A percentile compares a stretch with the other conserved stretches of the same genome.
Conservation (phyloP, 2,113 vertebrate species). For the Mustelus asterias region DNA sequence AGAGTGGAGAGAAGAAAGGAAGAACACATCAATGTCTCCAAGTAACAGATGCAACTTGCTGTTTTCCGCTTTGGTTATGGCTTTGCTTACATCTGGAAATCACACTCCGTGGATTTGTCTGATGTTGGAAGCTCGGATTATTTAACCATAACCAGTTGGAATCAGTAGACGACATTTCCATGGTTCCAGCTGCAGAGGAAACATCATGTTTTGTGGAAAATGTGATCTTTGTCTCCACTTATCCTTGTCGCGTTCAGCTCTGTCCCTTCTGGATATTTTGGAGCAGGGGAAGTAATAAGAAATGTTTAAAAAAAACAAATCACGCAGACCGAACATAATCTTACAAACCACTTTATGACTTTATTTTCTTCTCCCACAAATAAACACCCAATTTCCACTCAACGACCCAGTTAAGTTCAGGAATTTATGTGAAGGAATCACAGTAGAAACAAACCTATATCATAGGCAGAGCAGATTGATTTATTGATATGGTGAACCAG, state of each 20-base stretch:
- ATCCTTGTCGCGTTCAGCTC: too few relatives aligned
- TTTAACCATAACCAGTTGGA: background rate
- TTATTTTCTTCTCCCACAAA: background rate
- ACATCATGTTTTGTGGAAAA: background rate
- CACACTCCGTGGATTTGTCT: background rate
- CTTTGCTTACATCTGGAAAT: background rate
- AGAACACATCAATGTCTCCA: background rate
- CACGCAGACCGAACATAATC: background rate
- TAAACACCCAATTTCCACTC: background rate
- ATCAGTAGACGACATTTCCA: background rate
- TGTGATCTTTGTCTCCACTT: background rate
- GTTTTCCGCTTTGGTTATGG: background rate
- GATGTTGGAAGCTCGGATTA: conserved; percentile 3
- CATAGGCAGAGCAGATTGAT: background rate
- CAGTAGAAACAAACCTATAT: background rate
- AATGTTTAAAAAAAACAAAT: background rate
- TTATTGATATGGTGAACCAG: background rate
- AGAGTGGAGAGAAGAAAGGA: background rate
- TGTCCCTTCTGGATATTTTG: background rate
- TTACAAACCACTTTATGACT: background rate
- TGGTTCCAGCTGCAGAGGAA: background rate
- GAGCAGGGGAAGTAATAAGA: background rate
- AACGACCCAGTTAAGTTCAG: background rate
- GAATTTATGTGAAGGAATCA: background rate
- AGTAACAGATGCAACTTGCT: background rate